phyloP scores from a whole-genome alignment of 2,888 invertebrate genomes.

The Schizaphis graminum region DNA sequence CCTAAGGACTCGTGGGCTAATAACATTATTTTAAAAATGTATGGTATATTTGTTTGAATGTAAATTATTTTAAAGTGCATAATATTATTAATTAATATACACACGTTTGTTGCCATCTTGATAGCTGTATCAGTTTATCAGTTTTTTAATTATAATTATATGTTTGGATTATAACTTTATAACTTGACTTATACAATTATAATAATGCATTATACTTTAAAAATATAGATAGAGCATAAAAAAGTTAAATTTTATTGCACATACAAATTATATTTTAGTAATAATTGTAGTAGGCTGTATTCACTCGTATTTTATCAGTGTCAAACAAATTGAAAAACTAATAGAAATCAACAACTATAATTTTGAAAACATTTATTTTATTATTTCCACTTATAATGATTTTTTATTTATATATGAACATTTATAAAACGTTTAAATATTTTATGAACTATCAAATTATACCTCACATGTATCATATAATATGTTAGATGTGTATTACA shows the following conservation, averaged over 20 bases:
- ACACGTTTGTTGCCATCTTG: not conserved
- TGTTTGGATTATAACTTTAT: not conserved
- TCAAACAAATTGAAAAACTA: not conserved
- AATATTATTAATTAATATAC: not conserved
- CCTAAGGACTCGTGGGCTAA: not conserved
- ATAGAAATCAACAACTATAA: not conserved
- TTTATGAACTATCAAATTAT: not conserved
- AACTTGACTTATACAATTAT: not conserved
- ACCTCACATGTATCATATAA: not conserved
- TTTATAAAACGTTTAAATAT: not conserved
- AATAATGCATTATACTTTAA: not conserved
- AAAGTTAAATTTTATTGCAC: not conserved
- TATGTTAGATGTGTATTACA: not conserved
- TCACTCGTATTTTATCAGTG: not conserved
- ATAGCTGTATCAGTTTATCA: not conserved
- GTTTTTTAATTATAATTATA: not conserved
- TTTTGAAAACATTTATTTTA: not conserved
- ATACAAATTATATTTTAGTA: not conserved
- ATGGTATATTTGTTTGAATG: not conserved
- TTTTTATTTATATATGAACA: not conserved
- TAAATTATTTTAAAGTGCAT: not conserved
- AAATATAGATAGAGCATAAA: not conserved
- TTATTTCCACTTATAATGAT: not conserved
- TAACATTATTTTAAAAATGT: not conserved
- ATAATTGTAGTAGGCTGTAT: not conserved